Evolutionary conservation across 2,888 invertebrate species (phyloP), one percentile per base, ranked within the genome.

Genomic region (Cephus runcator): DNA sequence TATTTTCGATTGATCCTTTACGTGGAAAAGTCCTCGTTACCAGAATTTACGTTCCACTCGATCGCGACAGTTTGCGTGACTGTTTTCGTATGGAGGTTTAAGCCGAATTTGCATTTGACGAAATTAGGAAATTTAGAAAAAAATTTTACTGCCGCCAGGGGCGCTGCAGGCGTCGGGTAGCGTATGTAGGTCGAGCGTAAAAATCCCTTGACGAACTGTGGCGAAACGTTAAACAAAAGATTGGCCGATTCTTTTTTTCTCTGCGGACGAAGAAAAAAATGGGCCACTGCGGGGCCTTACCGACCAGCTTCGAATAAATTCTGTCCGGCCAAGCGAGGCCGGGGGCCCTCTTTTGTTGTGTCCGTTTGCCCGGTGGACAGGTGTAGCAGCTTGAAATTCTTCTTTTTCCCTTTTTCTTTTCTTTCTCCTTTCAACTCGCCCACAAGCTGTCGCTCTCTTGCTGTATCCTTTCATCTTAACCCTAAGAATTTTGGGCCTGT

Each of bases 361-460:
- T 56, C 23, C 56, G 56, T 56, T 56, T 56, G 56, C 56, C 71
- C 81, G 79, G 80, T 80, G 76, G 83, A 83, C 85, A 87, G 87
- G 87, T 86, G 87, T 83, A 82, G 81, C 80, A 74, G 79, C 83
- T 81, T 83, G 78, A 82, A 86, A 86, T 83, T 83, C 83, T 78
- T 82, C 9, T 56, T 23, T 40, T 6, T 15, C 40, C 6, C 15
- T 4, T 15, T 23, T 15, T 40, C 40, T 40, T 40, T 11, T 56
- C 23, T 56, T 23, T 56, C 56, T 23, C 2, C 9, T 83, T 76
- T 80, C 76, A 84, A 85, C 83, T 83, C 86, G 85, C 85, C 85
- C 85, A 86, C 87, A 85, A 86, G 83, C 85, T 86, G 86, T 85
- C 82, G 83, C 81, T 78, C 71, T 75, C 76, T 75, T 76, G 77